Percentiles rank a stretch among this genome's conserved stretches.
phyloP scores from a whole-genome alignment of 1,140 invertebrate genomes.

The Tachypleus tridentatus region DNA sequence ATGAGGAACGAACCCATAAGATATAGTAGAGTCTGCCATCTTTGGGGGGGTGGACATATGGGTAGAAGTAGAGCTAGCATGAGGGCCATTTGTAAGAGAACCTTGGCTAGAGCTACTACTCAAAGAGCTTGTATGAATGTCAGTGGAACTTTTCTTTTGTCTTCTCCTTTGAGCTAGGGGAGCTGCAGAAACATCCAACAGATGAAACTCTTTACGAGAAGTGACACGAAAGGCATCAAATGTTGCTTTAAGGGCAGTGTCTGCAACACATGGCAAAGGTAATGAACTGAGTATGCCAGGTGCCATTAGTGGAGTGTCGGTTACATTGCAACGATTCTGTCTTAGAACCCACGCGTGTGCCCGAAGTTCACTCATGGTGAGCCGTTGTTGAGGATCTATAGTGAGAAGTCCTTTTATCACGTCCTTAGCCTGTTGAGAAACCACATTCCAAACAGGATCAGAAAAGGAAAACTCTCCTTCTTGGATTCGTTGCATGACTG shows the following conservation, averaged over 20 bases:
- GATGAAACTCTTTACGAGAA: slow-evolving; percentile 52
- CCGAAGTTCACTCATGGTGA: slow-evolving; percentile 52
- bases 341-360: slow-evolving; percentile 50
- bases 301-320: slow-evolving; percentile 44
- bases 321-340: slow-evolving; percentile 27
- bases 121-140: slow-evolving; percentile 15
- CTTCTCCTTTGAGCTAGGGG: slow-evolving; percentile 55
- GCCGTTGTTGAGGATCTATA: slow-evolving; percentile 57
- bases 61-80: slow-evolving; percentile 4
- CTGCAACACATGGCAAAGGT: slow-evolving; percentile 27
- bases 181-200: slow-evolving; percentile 53
- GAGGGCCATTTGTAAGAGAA: slow-evolving; percentile 3
- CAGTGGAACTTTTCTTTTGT: slow-evolving; percentile 47
- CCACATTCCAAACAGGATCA: slow-evolving; percentile 52
- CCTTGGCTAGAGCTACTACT: slow-evolving; percentile 8
- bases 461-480: slow-evolving; percentile 61
- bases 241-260: slow-evolving; percentile 43
- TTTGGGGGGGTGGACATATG: slow-evolving; percentile 5
- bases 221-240: slow-evolving; percentile 57
- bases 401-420: slow-evolving; percentile 64
- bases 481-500: slow-evolving; percentile 65
- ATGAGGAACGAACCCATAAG: not conserved
- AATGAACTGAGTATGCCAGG: slow-evolving; percentile 39
- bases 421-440: slow-evolving; percentile 59
- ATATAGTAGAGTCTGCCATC: not conserved